Conservation (phyloP, 2,888 invertebrate genomes). For the Melinopterus prodromus region DNA sequence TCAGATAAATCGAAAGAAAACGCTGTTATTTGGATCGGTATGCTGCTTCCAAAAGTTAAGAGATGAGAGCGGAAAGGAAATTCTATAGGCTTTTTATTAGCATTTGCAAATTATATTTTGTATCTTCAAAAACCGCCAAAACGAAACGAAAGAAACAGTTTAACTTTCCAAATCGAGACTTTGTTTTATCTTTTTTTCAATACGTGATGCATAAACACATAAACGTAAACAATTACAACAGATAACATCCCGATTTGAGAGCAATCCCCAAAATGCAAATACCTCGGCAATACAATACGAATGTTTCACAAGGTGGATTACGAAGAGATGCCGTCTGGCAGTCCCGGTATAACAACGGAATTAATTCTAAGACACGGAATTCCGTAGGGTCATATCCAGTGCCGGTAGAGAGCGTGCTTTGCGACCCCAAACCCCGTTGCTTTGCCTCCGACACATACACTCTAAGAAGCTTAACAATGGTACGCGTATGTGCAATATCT, state of each 20-base stretch:
- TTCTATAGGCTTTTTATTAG: too few relatives aligned
- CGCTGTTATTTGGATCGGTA: too few relatives aligned
- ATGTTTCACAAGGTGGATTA: not conserved
- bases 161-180: too few relatives aligned
- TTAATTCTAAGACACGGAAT: slow-evolving; percentile 4
- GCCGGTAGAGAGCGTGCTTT: not conserved
- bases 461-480: not conserved
- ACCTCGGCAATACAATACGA: not conserved
- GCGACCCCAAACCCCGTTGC: not conserved
- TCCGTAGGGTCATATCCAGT: not conserved
- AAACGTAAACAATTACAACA: not conserved
- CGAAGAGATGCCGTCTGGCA: not conserved
- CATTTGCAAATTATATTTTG: too few relatives aligned
- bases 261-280: not conserved
- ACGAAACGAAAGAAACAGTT: too few relatives aligned
- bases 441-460: not conserved
- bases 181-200: too few relatives aligned
- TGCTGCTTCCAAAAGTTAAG: too few relatives aligned
- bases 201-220: not conserved
- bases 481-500: slow-evolving; percentile 4
- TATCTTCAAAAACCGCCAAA: too few relatives aligned
- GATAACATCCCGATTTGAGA: not conserved
- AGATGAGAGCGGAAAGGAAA: too few relatives aligned
- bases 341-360: not conserved
- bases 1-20: too few relatives aligned